Percentiles rank a stretch among this genome's conserved stretches.
Conservation (phyloP, 2,113 vertebrate genomes). For the Danio rerio region GRCz12tu NC_133176.1:43013001-43013500, state of each 20-base stretch:
- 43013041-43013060: slow-evolving; percentile 85
- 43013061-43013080: slow-evolving; percentile 80
- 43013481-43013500: slow-evolving; percentile 89
- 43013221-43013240: slow-evolving; percentile 97
- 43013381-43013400: slow-evolving; percentile 98
- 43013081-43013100: slow-evolving; percentile 82
- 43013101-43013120: slow-evolving; percentile 87
- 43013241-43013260: slow-evolving; percentile 94
- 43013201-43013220: slow-evolving; percentile 90
- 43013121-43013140: slow-evolving; percentile 90
- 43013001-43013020: slow-evolving; percentile 82
- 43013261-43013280: slow-evolving; percentile 92
- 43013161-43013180: slow-evolving; percentile 88
- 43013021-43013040: slow-evolving; percentile 88
- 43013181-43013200: slow-evolving; percentile 80
- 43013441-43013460: slow-evolving; percentile 83
- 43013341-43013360: slow-evolving; percentile 98
- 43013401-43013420: slow-evolving; percentile 93
- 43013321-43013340: slow-evolving; percentile 94
- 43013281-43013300: slow-evolving; percentile 98
- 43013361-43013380: slow-evolving; percentile 93
- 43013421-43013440: slow-evolving; percentile 89
- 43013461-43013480: slow-evolving; percentile 89
- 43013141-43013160: slow-evolving; percentile 89
- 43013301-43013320: slow-evolving; percentile 94